Evolutionary conservation across 1,140 invertebrate species (phyloP), one percentile per base, ranked within the genome.

Genomic region (Leptinotarsa defecta): DNA sequence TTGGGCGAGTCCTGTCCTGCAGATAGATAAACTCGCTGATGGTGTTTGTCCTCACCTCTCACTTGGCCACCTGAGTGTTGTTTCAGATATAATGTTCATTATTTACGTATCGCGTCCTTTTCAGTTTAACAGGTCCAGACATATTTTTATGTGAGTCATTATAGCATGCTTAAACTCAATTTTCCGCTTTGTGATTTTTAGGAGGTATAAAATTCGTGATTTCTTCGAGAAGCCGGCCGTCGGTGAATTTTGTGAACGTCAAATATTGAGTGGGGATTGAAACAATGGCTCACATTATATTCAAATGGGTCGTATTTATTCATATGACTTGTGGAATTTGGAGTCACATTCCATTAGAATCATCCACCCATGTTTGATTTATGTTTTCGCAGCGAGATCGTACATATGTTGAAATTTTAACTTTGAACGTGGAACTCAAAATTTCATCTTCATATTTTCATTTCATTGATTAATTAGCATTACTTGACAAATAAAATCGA

Each of bases 1-100:
- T 57, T 6, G 52, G 69, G 19, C 49, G 5, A 57, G 20, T 61
- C 48, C 69, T 5, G 20, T 24, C 20, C 69, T 71, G 69, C 4
- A 8, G 48, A 17, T 27, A 57, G 20, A 71, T 71, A 57, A 57
- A 71, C 17, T 20, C 57, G 69, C 69, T 48, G 68, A 57, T 61
- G 69, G 48, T 71, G 69, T 71, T 61, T 20, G 48, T 57, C 69
- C 49, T 71, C 69, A 71, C 69, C 48, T 71, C 27, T 48, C 15
- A 71, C 15, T 48, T n/a, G 69, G 20, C 69, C 69, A 61, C 24
- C 69, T 52, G 69, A 71, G 69, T 71, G 69, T 71, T 71, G 69
- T 71, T 71, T 71, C 48, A 71, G 52, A 71, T 71, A 57, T 71
- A 71, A 71, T 71, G 22, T 71, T 71, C 69, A 71, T 68, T 68